Percentiles rank a stretch among this genome's conserved stretches.
Evolutionary conservation across 2,888 invertebrate genomes (phyloP).

Genomic region (Pemphredon lugubris): DNA sequence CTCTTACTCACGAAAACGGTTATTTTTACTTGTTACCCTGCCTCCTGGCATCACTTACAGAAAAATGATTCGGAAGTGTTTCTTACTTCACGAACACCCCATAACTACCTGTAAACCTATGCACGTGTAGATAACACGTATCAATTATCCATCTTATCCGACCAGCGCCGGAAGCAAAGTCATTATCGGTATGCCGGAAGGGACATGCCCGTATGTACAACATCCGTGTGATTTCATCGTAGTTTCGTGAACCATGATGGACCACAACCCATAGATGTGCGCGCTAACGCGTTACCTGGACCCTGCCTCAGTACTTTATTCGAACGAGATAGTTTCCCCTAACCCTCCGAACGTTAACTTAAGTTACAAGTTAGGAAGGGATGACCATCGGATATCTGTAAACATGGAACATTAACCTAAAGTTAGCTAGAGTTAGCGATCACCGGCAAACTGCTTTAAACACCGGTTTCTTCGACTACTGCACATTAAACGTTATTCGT

Average conservation of each 20-base stretch:
- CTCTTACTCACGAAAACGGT: no score
- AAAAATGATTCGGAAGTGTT: no score
- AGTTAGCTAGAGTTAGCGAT: not conserved
- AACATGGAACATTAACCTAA: conserved; percentile 1
- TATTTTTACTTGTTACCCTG: no score
- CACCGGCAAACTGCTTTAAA: no score
- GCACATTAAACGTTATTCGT: no score
- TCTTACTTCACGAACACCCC: no score
- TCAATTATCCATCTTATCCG: conserved; percentile 41
- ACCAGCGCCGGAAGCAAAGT: conserved; percentile 34
- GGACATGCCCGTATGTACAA: conserved; percentile 20
- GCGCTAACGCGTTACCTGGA: not conserved
- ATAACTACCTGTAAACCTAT: not conserved
- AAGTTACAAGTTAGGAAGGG: conserved; percentile 12
- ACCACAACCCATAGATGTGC: conserved; percentile 3
- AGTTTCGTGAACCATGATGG: conserved; percentile 26
- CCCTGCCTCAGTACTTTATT: no score
- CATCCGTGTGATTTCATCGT: conserved; percentile 10
- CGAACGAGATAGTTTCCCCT: not conserved
- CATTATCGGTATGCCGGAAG: conserved; percentile 33
- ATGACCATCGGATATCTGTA: conserved; percentile 7
- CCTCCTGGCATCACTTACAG: no score
- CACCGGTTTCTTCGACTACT: no score
- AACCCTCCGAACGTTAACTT: conserved; percentile 5
- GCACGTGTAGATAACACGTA: not conserved